These are phyloP conservation scores for Saturnia japonica DNA, from an alignment of 2,888 invertebrate species.

Conservation along the genomic window DNA sequence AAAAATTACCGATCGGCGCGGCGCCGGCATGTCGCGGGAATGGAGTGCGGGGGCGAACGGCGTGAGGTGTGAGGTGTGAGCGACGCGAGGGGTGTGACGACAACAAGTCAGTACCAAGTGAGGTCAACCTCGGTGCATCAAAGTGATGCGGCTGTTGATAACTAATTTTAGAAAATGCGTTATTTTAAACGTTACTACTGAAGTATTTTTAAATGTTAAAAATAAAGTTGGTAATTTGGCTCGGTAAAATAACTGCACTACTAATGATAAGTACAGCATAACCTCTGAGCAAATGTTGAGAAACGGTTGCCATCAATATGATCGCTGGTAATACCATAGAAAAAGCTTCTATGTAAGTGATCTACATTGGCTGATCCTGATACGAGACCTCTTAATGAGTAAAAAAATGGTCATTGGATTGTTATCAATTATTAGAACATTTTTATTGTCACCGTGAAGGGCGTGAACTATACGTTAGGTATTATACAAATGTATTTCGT, in stretches of 20 bases:
- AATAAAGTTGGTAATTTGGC: neutral
- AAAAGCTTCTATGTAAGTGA: neutral
- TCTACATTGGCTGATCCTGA: neutral
- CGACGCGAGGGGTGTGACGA: constrained; percentile 44
- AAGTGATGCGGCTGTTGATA: constrained; percentile 39
- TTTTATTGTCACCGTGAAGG: neutral
- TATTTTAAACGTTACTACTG: constrained; percentile 7
- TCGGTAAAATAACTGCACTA: neutral
- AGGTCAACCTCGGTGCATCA: constrained; percentile 70
- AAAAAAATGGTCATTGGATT: neutral
- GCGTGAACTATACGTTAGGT: no score
- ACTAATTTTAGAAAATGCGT: constrained; percentile 20
- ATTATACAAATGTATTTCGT: neutral
- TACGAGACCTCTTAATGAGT: neutral
- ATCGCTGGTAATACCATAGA: neutral
- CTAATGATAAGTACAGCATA: neutral
- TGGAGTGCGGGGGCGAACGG: constrained; percentile 31
- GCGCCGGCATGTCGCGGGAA: constrained; percentile 67
- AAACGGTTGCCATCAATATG: neutral
- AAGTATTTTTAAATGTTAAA: neutral
- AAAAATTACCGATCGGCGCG: constrained; percentile 63
- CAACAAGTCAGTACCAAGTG: constrained; percentile 43
- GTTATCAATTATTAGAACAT: neutral
- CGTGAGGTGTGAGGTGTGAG: no score
- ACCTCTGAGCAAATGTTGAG: neutral